Percentiles rank a stretch among this genome's conserved stretches.
Evolutionary conservation across 1,140 invertebrate genomes (phyloP).

Genomic region (Physella acuta): DNA sequence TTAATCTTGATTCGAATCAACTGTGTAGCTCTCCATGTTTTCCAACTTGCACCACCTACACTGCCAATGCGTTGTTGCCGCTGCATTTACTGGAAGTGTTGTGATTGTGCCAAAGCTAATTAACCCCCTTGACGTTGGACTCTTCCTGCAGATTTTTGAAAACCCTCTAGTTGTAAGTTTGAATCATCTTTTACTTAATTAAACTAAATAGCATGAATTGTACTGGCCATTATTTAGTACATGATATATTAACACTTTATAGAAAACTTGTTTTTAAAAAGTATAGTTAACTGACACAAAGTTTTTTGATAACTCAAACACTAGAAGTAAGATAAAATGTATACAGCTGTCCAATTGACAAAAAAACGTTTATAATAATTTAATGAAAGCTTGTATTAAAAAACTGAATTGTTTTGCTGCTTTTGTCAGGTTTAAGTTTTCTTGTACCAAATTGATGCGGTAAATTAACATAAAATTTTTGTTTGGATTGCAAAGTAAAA

Average conservation of each 20-base stretch:
- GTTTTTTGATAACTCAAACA: neutral
- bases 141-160: slow-evolving; percentile 11
- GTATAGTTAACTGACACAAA: neutral
- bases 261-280: neutral
- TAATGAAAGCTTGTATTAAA: no score
- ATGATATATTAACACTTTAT: neutral
- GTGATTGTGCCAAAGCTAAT: slow-evolving; percentile 13
- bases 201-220: neutral
- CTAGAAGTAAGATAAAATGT: neutral
- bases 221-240: neutral
- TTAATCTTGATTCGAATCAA: no score
- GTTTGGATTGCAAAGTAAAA: neutral
- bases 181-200: neutral
- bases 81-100: slow-evolving; percentile 16
- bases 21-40: slow-evolving; percentile 9
- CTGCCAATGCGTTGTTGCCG: slow-evolving; percentile 16
- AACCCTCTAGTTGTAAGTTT: slow-evolving; percentile 17
- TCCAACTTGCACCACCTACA: slow-evolving; percentile 5
- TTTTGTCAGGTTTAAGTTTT: no score
- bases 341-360: neutral
- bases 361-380: neutral
- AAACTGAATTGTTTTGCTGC: no score
- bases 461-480: neutral
- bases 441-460: no score
- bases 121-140: slow-evolving; percentile 1